phyloP scores from a whole-genome alignment of 2,797 vertebrate species.

The Channa striata region DNA sequence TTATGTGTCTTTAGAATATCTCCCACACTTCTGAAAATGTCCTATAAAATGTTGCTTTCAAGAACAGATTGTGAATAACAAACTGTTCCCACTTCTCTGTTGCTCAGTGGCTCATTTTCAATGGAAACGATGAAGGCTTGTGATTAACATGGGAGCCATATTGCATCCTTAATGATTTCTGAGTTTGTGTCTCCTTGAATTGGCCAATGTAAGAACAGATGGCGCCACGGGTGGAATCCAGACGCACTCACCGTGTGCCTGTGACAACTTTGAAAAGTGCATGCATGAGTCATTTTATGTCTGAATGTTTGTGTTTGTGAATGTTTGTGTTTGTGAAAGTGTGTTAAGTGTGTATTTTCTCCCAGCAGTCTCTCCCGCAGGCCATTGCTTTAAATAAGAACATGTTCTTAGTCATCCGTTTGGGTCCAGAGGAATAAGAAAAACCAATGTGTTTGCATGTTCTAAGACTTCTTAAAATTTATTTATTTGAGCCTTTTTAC shows the following conservation, averaged over 20 bases:
- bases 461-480: too few species aligned
- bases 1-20: not conserved
- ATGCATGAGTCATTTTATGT: constrained; percentile 30
- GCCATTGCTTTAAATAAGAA: constrained; percentile 45
- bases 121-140: constrained; percentile 44
- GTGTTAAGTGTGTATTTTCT: too few species aligned
- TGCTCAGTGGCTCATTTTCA: constrained; percentile 54
- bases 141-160: constrained; percentile 63
- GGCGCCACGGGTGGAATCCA: constrained; percentile 63
- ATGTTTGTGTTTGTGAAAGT: constrained; percentile 20
- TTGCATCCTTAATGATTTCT: constrained; percentile 70
- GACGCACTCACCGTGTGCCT: constrained; percentile 50
- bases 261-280: constrained; percentile 56
- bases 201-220: constrained; percentile 70
- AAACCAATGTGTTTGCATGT: constrained; percentile 11
- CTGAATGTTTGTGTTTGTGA: constrained; percentile 31
- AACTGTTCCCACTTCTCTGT: constrained; percentile 24
- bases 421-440: constrained; percentile 40
- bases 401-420: constrained; percentile 23
- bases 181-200: constrained; percentile 64
- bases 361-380: constrained; percentile 48
- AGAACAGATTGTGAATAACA: constrained; percentile 48
- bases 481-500: not conserved
- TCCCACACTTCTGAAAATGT: constrained; percentile 15
- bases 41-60: constrained; percentile 21